These are phyloP conservation scores for Trichopoda pennipes DNA, from an alignment of 2,888 invertebrate species.

Conservation along the genomic window DNA sequence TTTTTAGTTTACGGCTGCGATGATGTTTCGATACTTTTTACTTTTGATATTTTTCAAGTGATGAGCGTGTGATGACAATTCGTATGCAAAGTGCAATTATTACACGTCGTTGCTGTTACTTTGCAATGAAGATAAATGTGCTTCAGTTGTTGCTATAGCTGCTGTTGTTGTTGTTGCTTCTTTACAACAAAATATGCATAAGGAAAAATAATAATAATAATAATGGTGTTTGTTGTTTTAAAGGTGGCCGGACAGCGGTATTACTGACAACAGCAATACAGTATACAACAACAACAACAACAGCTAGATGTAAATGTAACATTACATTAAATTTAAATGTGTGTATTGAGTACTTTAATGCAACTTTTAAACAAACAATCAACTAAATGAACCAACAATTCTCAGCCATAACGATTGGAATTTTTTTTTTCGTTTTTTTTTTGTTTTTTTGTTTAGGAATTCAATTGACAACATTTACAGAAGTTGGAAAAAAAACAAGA, in stretches of 20 bases:
- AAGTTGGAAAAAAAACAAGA: slow-evolving; percentile 22
- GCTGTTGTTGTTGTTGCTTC: slow-evolving; percentile 6
- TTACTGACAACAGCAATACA: slow-evolving; percentile 16
- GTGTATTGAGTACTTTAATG: slow-evolving; percentile 25
- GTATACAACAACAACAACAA: neutral
- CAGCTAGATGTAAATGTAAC: neutral
- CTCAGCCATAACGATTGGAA: neutral
- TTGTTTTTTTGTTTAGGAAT: slow-evolving; percentile 44
- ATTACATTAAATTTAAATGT: slow-evolving; percentile 38
- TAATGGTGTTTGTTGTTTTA: slow-evolving; percentile 8
- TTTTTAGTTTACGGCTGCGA: too few species aligned
- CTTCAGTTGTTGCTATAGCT: neutral
- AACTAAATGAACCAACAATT: slow-evolving; percentile 22
- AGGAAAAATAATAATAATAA: slow-evolving; percentile 4
- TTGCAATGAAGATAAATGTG: slow-evolving; percentile 39
- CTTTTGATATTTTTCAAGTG: slow-evolving; percentile 56
- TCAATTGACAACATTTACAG: slow-evolving; percentile 62
- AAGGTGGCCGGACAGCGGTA: slow-evolving; percentile 37
- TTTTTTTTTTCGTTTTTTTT: slow-evolving; percentile 15
- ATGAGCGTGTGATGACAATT: slow-evolving; percentile 78
- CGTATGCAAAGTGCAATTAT: slow-evolving; percentile 80
- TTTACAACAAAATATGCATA: slow-evolving; percentile 2
- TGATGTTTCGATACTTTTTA: slow-evolving; percentile 10
- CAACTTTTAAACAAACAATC: neutral
- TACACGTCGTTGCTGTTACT: slow-evolving; percentile 69